Evolutionary conservation across 64 coral and sea anemone species (phyloP), one percentile per base, ranked within the genome.

Genomic region (Hydrozoanthus tunicans): DNA sequence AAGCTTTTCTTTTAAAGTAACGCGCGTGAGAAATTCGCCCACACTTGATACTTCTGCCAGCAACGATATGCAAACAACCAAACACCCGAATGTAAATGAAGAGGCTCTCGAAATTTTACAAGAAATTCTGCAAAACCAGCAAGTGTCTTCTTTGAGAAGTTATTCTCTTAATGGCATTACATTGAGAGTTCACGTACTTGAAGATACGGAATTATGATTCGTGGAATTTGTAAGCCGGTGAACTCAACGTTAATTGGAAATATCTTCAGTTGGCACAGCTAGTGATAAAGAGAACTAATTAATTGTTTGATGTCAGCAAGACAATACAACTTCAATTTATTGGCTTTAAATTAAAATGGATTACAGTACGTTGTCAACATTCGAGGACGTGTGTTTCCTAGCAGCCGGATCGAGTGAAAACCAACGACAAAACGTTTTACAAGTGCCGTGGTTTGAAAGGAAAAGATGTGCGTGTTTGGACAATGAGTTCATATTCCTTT

Each of bases 81-180:
- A 13, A 24, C 53, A 88, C 9, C 5, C 54, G 9, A n/a, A 9
- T 73, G 17, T 59, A 4, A 56, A 59, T 6, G 84, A 60, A 7
- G 84, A 88, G 59, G 68, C 26, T 88, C 54, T 88, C 84, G 59
- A 75, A 73, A 6, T 88, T 14, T 59, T 88, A 13, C 84, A 88
- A 74, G 84, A 88, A 74, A 88, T 88, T 60, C 56, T 88, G 25
- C 68, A 88, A 75, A 88, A 88, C 53, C 84, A 88, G n/a, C 55
- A 51, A 75, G 84, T 88, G 3, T 56, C 17, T 15, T 88, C 84
- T 51, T 6, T 60, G 32, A 13, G 51, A 70, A 88, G n/a, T 3
- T 88, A 88, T 15, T 74, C 54, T 5, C 84, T 88, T 58, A 4
- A 88, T 51, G 84, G 84, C 11, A 12, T 60, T 9, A 88, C 56